These are phyloP conservation scores for Spilarctia lutea DNA, from an alignment of 2,888 invertebrate species.

Conservation along the genomic window DNA sequence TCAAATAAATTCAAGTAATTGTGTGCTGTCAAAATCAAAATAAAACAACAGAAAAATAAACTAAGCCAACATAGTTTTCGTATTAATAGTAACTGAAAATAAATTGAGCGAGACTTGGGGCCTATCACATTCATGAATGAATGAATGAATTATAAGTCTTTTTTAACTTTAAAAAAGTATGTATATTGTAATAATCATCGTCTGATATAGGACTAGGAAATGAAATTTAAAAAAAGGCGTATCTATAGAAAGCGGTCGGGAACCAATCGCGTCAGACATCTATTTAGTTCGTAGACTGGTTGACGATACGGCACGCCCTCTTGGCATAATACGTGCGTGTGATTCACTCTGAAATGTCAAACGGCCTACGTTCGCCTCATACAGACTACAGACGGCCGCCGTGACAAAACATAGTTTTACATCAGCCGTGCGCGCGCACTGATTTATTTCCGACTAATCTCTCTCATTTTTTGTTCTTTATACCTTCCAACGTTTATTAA, in stretches of 20 bases:
- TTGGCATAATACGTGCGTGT: constrained; percentile 55
- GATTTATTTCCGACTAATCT: constrained; percentile 51
- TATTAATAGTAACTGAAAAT: constrained; percentile 8
- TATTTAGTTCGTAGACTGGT: constrained; percentile 41
- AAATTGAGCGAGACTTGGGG: background rate
- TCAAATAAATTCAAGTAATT: constrained; percentile 23
- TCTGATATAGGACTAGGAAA: background rate
- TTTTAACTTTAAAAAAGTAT: no score
- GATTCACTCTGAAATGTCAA: constrained; percentile 61
- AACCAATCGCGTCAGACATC: constrained; percentile 48
- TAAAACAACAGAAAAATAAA: constrained; percentile 16
- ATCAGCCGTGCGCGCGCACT: constrained; percentile 26
- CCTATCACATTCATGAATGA: background rate
- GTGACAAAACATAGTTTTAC: constrained; percentile 26
- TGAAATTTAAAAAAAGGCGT: constrained; percentile 54
- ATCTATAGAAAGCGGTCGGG: constrained; percentile 35
- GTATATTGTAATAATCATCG: no score
- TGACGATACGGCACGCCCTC: constrained; percentile 56
- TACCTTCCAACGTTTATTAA: constrained; percentile 33
- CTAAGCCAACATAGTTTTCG: constrained; percentile 5
- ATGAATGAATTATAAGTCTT: no score
- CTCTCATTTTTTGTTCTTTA: constrained; percentile 32
- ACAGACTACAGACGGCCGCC: constrained; percentile 28
- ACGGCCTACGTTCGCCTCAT: constrained; percentile 30
- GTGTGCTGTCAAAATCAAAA: constrained; percentile 13